Evolutionary conservation across 2,113 vertebrate species (phyloP).

Genomic region (Colinus virginianus): DNA sequence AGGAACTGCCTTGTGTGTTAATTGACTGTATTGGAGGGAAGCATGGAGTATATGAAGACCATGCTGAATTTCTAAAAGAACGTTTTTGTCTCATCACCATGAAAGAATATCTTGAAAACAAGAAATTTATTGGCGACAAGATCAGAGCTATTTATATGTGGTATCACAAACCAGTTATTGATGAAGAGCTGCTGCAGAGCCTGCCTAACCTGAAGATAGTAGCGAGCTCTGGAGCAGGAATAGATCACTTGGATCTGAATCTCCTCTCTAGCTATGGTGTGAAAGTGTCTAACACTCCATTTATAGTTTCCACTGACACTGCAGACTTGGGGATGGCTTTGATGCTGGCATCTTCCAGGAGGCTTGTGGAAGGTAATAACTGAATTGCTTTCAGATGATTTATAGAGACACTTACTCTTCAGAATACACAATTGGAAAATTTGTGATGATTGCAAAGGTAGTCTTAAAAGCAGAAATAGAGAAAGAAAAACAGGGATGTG

Average conservation of each 20-base stretch:
- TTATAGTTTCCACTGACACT: constrained; percentile 77
- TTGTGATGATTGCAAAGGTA: neutral
- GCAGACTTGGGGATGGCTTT: constrained; percentile 85
- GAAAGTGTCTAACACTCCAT: constrained; percentile 81
- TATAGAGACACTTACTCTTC: neutral
- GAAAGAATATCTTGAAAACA: constrained; percentile 76
- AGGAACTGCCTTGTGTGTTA: constrained; percentile 71
- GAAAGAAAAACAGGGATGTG: neutral
- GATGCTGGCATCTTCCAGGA: constrained; percentile 83
- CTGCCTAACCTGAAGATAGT: constrained; percentile 82
- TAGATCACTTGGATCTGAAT: constrained; percentile 83
- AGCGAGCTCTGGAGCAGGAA: constrained; percentile 78
- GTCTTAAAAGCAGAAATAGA: neutral
- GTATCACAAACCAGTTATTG: constrained; percentile 38
- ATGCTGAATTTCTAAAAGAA: constrained; percentile 73
- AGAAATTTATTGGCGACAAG: constrained; percentile 57
- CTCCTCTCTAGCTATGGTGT: constrained; percentile 78
- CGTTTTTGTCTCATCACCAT: constrained; percentile 76
- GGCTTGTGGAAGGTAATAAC: constrained; percentile 79
- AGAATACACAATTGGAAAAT: neutral
- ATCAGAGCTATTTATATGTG: constrained; percentile 81
- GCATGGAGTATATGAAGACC: constrained; percentile 63
- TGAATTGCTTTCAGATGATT: neutral
- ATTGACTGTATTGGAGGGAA: constrained; percentile 58
- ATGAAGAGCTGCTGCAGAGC: constrained; percentile 68